Evolutionary conservation across 2,888 invertebrate species (phyloP), one percentile per base, ranked within the genome.

Genomic region (Epinotia ramella): DNA sequence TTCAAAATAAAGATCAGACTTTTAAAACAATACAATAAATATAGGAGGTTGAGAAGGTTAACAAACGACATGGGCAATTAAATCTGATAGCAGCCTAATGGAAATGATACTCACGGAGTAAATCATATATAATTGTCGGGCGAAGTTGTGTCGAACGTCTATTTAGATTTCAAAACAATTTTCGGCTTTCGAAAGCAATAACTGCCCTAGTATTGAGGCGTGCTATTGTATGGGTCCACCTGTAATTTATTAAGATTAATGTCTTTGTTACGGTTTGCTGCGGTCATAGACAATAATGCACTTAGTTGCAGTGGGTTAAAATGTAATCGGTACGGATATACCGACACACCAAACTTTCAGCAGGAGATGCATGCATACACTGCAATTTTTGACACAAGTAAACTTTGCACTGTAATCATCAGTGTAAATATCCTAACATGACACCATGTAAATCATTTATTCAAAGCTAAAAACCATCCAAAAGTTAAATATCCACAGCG

Each of bases 11-110:
- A 44, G 59, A 16, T 57, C 9, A 5, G 20, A 20, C 40, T 57
- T 66, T 5, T 33, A 53, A 53, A 53, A 16, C 28, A 18, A 13
- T 1, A 12, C 1, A 53, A 28, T 65, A n/a, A n/a, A 28, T 2
- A 44, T 62, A 46, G 3, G 46, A 62, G 49, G 62, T 49, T 33
- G n/a, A 46, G 44, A 60, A 70, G 16, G 16, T 53, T 53, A 46
- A n/a, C 44, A 49, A 12, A 9, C 11, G 44, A 57, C 59, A 70
- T 65, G 70, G 60, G 16, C 62, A 76, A 71, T 71, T 76, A 67
- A 71, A 71, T 66, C n/a, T 67, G 44, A 67, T 76, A 56, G 71
- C n/a, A 60, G 65, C 18, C n/a, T 60, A 60, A 65, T 76, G 62
- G 18, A 71, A 71, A 66, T 71, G 66, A 71, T 71, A 75, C 60